Evolutionary conservation across 2,113 vertebrate genomes (phyloP).

Genomic region (Zosterops lateralis): DNA sequence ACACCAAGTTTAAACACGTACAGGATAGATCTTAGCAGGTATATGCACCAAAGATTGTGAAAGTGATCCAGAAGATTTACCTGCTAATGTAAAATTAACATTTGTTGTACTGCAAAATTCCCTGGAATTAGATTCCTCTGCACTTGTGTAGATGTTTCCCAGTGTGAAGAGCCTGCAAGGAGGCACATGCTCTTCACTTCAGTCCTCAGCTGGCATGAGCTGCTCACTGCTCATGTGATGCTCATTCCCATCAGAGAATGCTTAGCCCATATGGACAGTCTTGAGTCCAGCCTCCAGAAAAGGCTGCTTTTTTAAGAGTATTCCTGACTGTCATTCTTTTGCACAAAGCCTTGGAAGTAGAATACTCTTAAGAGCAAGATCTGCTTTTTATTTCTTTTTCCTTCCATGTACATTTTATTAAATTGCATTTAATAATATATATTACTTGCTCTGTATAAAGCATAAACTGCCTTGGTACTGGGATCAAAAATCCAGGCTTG

Average conservation of each 20-base stretch:
- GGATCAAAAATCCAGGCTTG: background rate
- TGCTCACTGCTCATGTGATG: background rate
- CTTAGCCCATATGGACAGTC: background rate
- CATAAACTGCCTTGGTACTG: background rate
- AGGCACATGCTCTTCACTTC: background rate
- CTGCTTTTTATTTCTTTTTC: background rate
- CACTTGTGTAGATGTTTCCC: background rate
- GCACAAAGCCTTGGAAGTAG: background rate
- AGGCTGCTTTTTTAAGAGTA: background rate
- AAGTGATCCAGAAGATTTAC: background rate
- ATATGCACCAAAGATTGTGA: background rate
- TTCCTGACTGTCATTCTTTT: background rate
- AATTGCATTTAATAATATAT: background rate
- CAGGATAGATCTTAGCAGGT: background rate
- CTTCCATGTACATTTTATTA: background rate
- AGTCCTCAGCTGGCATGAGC: background rate
- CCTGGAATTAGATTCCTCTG: background rate
- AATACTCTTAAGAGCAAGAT: background rate
- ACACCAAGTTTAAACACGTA: background rate
- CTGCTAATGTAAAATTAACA: background rate
- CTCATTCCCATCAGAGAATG: background rate
- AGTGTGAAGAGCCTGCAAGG: background rate
- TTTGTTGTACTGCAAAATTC: background rate
- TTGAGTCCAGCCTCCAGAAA: background rate
- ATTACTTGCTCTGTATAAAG: background rate